These are phyloP conservation scores for Agrotis clavis DNA, from an alignment of 2,888 invertebrate species.

Conservation along the genomic window DNA sequence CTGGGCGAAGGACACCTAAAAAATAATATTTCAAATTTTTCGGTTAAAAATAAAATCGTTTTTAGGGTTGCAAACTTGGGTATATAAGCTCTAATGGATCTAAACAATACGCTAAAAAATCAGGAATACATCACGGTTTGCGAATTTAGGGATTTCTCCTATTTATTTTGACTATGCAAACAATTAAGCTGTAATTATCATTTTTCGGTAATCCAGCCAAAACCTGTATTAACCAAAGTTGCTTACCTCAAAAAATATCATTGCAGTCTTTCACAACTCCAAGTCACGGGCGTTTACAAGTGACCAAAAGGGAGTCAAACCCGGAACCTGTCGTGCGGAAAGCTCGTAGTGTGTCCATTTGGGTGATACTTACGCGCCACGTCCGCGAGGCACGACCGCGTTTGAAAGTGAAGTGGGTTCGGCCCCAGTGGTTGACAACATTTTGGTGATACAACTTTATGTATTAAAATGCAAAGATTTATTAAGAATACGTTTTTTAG, in stretches of 20 bases:
- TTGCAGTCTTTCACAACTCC: background rate
- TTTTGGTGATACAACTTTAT: constrained; percentile 54
- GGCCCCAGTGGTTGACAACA: constrained; percentile 68
- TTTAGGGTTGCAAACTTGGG: no score
- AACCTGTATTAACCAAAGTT: background rate
- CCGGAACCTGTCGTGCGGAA: constrained; percentile 68
- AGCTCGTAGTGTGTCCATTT: constrained; percentile 63
- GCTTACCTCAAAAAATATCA: background rate
- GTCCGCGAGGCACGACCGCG: constrained; percentile 76
- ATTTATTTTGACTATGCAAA: no score
- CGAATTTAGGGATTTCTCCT: no score
- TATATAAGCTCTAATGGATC: no score
- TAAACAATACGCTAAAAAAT: no score
- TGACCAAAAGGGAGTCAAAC: constrained; percentile 53
- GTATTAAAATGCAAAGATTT: background rate
- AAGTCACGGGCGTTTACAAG: constrained; percentile 24
- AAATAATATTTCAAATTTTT: no score
- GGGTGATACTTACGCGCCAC: constrained; percentile 64
- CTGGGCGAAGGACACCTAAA: no score
- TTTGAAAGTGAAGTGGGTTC: constrained; percentile 84
- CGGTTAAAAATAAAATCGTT: no score
- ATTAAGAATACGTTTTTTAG: background rate
- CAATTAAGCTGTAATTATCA: background rate
- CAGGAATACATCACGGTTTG: no score
- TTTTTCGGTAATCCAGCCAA: background rate